Evolutionary conservation across 2,888 invertebrate genomes (phyloP), one percentile per base, ranked within the genome.

Genomic region (Mimachlamys varia): DNA sequence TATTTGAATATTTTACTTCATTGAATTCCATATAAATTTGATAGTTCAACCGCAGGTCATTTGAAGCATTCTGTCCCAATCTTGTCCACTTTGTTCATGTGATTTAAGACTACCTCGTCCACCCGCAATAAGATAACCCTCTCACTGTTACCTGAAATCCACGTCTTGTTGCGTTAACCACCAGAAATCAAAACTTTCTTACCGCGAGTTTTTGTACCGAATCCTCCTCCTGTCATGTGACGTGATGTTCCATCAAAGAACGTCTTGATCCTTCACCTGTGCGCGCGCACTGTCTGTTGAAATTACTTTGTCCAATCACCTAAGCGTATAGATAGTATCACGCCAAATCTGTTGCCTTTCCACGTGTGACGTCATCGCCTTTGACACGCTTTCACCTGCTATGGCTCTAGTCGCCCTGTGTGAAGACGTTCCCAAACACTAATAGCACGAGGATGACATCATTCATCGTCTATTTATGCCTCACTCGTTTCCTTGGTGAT

Each of bases 401-500:
- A 62, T 22, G 62, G 62, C 76, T 33, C 76, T 76, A 27, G 27
- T 27, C 22, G 76, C 76, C 76, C 33, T 76, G 76, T 76, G 76
- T 76, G 76, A 76, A 27, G 76, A 76, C 76, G 33, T 76, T 76
- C 12, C 33, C 76, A 62, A 17, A n/a, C 62, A 76, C 76, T 76
- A 76, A 76, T 76, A 76, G 76, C 76, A 76, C 76, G 76, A 33
- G 76, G 76, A 2, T 76, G 33, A 27, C 33, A 76, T 13, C 13
- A 76, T 76, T 76, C 27, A 76, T 76, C 27, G 76, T 33, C 33
- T 76, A 76, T 33, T 33, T 76, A 33, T 76, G 27, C 76, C 76
- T 76, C 76, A 76, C 27, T 27, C 76, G 76, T 76, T 76, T 76
- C 76, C 76, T 76, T 76, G 76, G 76, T 76, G 76, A 76, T 76